A percentile compares a stretch with the other conserved stretches of the same genome.
phyloP scores from a whole-genome alignment of 2,113 vertebrate genomes.

The Cyanoliseus patagonus region DNA sequence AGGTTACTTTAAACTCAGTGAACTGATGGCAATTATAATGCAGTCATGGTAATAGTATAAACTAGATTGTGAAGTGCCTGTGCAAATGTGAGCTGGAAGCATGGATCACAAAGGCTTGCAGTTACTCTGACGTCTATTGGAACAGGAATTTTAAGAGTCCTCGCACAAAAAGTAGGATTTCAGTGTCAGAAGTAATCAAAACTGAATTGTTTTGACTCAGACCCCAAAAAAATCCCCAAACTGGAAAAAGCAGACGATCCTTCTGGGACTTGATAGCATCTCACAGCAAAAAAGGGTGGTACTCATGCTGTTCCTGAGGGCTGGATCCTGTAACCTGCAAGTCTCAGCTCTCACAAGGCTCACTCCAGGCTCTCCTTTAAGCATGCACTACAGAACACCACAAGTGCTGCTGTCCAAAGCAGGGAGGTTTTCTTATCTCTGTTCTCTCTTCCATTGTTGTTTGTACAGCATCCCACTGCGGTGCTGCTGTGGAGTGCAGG shows the following conservation, averaged over 20 bases:
- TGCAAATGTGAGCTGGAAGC: background rate
- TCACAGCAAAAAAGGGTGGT: background rate
- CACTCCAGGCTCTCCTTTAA: background rate
- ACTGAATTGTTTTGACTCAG: background rate
- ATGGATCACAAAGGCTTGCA: accelerated
- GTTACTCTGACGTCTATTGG: background rate
- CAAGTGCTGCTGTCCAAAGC: background rate
- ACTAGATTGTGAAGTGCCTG: background rate
- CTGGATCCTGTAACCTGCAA: background rate
- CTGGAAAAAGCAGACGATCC: background rate
- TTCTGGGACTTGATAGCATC: background rate
- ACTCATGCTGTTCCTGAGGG: background rate
- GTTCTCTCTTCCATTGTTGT: background rate
- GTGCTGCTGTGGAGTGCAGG: accelerated
- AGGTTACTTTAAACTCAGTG: background rate
- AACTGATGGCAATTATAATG: background rate
- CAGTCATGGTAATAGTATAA: background rate
- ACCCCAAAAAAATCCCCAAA: background rate
- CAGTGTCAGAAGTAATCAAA: background rate
- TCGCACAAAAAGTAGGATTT: background rate
- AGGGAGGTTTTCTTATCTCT: background rate
- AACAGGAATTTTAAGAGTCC: background rate
- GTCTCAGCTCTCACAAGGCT: background rate
- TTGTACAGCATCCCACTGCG: background rate
- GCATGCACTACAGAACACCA: background rate